phyloP scores from a whole-genome alignment of 2,113 vertebrate species.

The Mustelus asterias region DNA sequence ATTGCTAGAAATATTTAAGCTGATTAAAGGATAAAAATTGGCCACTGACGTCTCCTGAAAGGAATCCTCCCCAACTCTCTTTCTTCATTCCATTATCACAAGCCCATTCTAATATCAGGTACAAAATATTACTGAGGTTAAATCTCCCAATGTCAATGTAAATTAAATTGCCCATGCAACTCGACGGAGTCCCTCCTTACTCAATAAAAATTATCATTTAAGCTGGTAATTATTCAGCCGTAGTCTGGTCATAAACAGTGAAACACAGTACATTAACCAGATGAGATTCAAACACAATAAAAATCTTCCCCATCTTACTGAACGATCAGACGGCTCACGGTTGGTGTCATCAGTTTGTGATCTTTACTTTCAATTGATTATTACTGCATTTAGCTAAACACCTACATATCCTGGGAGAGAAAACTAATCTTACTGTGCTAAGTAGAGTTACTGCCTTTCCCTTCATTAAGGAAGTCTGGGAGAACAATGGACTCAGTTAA shows the following conservation, averaged over 20 bases:
- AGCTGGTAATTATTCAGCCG: neutral
- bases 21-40: neutral
- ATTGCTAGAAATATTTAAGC: neutral
- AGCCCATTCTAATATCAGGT: neutral
- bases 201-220: neutral
- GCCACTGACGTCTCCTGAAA: neutral
- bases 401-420: neutral
- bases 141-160: neutral
- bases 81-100: neutral
- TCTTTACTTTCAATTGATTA: neutral
- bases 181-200: neutral
- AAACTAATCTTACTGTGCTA: neutral
- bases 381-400: neutral
- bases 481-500: neutral
- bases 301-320: neutral
- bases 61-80: neutral
- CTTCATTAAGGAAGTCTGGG: neutral
- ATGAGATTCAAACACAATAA: neutral
- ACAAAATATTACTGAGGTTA: neutral
- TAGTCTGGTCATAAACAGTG: neutral
- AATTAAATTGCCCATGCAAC: neutral
- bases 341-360: neutral
- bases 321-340: neutral
- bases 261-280: constrained; percentile 1
- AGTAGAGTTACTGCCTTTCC: neutral